Evolutionary conservation across 2,113 vertebrate species (phyloP), one percentile per base, ranked within the genome.

Genomic region (Syrmaticus mikado): DNA sequence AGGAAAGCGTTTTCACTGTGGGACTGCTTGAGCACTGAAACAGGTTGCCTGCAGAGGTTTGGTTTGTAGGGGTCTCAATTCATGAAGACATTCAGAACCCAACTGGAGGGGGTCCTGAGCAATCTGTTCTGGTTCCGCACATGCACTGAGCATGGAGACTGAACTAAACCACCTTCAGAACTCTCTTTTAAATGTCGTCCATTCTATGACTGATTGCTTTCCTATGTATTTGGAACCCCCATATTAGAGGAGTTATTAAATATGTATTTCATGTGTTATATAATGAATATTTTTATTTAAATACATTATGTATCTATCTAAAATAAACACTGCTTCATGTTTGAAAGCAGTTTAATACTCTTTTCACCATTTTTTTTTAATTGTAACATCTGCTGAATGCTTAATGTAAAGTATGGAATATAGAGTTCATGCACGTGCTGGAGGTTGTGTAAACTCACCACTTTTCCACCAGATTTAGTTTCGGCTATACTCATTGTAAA

Each of bases 401-500:
- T 73, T 80, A 46, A 73, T 28, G 50, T 36, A 83, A 77, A 82
- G 67, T 16, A 65, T 13, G 13, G 20, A 60, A 83, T 18, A 81
- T 40, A 65, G 8, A 82, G 20, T 14, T 86, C 34, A 71, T 5
- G 12, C 14, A 64, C 20, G 10, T 3, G 52, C 45, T 40, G 40
- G 43, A 60, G 83, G 95, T 32, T 58, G 30, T 58, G 55, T 19
- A 58, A n/a, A 58, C 97, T 97, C 96, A 99, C 99, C 98, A 99
- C 98, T 97, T 99, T 99, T 72, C 98, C 98, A 64, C 98, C 97
- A 64, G 99, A 98, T 94, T 99, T 99, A 91, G 97, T 98, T 95
- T 99, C 99, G 36, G 98, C 98, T 97, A 98, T 98, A 90, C 98
- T 98, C 99, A 99, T 99, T 50, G 98, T 98, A 87, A 99, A 99